Evolutionary conservation across 2,113 vertebrate genomes (phyloP).

Genomic region (Cnemophilus loriae): DNA sequence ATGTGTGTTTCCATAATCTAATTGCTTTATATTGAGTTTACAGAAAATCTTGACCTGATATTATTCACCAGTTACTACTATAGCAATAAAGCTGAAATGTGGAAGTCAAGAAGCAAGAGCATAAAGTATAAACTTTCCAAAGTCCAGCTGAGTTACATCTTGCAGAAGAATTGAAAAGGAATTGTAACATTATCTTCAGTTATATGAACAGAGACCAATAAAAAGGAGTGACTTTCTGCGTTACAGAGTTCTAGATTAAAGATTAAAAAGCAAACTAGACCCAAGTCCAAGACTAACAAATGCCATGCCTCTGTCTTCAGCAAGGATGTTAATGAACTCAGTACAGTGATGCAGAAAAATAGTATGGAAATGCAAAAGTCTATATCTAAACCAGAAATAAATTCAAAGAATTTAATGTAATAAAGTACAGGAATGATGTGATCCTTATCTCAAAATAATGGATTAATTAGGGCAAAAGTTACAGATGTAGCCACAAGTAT

Average conservation of each 20-base stretch:
- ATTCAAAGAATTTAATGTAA: not conserved
- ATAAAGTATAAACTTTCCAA: not conserved
- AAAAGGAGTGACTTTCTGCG: not conserved
- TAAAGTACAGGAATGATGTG: not conserved
- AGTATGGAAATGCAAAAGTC: not conserved
- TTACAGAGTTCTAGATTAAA: not conserved
- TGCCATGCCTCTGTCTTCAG: not conserved
- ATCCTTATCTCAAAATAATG: not conserved
- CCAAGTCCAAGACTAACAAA: not conserved
- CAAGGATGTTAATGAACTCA: not conserved
- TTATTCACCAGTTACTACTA: not conserved
- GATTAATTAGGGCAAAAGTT: not conserved
- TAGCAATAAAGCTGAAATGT: not conserved
- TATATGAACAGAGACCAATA: not conserved
- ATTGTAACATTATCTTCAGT: not conserved
- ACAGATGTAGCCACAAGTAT: not conserved
- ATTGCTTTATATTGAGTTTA: not conserved
- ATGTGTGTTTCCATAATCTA: not conserved
- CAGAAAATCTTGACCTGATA: not conserved
- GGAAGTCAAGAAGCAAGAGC: not conserved
- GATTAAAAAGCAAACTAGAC: not conserved
- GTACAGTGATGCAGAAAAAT: not conserved
- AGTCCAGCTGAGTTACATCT: slow-evolving; percentile 1
- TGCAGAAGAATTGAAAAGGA: not conserved
- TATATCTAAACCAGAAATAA: not conserved